Evolutionary conservation across 2,888 invertebrate genomes (phyloP), one percentile per base, ranked within the genome.

Genomic region (Macrostomum cliftonense): DNA sequence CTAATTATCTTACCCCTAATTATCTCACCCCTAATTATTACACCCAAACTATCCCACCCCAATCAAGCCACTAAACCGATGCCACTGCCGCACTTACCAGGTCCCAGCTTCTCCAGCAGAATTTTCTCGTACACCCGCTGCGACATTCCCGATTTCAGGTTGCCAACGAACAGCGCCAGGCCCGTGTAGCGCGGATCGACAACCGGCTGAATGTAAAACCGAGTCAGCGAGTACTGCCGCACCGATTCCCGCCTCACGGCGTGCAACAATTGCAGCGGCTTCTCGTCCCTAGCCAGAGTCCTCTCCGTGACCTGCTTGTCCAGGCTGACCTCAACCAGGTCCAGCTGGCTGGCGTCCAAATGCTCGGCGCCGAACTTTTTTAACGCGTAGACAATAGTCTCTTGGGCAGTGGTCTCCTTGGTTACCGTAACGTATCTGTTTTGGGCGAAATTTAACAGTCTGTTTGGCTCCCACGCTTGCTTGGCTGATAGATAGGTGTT

Each of bases 181-280:
- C 83, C 87, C 60, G 91, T 86, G 58, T 93, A 91, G 74, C 97
- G 95, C 37, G 95, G 93, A 76, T 97, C 95, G 73, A 91, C 86
- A 64, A 84, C 86, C 65, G 89, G 80, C 75, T 95, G 93, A 66
- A 99, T 78, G 76, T 97, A 97, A 75, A 97, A 97, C 60, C 97
- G 78, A 74, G 93, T 91, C 73, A 95, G 78, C 75, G 93, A 89
- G 82, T 91, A 93, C 74, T 93, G 89, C 53, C 93, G 79, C 63
- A 97, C 84, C 47, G 93, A 95, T 73, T 95, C 95, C 73, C 40
- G 47, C 14, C 47, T 37, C 9, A 50, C 19, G 2, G 46, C 59
- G 52, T 68, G 67, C 51, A 68, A 62, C 39, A 71, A 58, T 52
- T 64, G 60, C 63, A 63, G 66, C 9, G 71, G 71, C 52, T 59